Conservation (phyloP, 2,888 invertebrate genomes). For the Pammene aurita region DNA sequence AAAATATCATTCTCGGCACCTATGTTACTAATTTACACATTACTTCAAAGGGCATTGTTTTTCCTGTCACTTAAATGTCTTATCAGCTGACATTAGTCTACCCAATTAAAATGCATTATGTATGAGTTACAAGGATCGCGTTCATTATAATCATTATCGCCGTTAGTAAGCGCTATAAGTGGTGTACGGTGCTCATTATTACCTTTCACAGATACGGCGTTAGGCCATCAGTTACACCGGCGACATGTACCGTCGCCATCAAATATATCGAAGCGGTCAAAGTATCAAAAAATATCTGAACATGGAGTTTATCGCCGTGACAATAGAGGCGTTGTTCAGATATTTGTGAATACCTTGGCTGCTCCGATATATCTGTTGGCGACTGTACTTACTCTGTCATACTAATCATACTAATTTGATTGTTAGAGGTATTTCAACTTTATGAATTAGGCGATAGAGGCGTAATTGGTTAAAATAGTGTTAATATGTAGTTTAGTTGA, state of each 20-base stretch:
- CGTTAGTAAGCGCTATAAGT: slow-evolving; percentile 67
- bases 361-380: no score
- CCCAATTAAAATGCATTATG: slow-evolving; percentile 62
- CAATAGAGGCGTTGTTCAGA: no score
- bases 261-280: no score
- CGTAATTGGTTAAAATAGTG: not conserved
- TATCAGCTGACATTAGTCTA: slow-evolving; percentile 56
- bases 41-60: not conserved
- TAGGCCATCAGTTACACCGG: slow-evolving; percentile 56
- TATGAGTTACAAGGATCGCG: slow-evolving; percentile 70
- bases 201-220: slow-evolving; percentile 68
- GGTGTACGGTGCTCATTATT: slow-evolving; percentile 71
- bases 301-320: no score
- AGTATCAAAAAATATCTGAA: no score
- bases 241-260: no score
- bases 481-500: not conserved
- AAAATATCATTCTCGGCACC: no score
- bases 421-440: slow-evolving; percentile 15
- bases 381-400: no score
- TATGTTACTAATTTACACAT: not conserved
- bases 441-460: not conserved
- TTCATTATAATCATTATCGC: slow-evolving; percentile 76
- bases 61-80: slow-evolving; percentile 44
- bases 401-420: slow-evolving; percentile 46
- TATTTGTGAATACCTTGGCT: no score